A percentile compares a stretch with the other conserved stretches of the same genome.
phyloP scores from a whole-genome alignment of 2,797 vertebrate genomes.

The Alcedo quadribrachys region DNA sequence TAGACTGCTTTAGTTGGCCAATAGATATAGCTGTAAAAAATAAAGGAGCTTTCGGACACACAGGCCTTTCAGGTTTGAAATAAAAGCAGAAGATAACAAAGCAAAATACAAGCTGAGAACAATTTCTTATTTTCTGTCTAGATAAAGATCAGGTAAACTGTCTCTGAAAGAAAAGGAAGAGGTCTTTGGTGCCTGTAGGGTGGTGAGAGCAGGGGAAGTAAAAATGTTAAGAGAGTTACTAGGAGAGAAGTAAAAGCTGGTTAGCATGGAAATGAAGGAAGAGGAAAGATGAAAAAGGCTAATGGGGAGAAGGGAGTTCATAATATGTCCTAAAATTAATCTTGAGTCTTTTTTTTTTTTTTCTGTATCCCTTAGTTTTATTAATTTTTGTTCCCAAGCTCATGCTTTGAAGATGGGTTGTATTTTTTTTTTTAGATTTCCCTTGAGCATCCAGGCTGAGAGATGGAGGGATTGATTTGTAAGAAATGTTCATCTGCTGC shows the following conservation, averaged over 20 bases:
- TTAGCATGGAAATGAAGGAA: background rate
- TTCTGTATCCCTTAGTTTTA: background rate
- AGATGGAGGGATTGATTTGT: background rate
- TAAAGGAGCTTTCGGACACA: too few relatives aligned
- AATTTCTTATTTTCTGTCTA: background rate
- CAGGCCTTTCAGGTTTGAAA: background rate
- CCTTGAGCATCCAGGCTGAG: background rate
- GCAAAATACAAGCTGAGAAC: background rate
- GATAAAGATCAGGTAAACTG: background rate
- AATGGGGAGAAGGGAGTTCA: background rate
- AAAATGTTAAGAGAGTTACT: background rate
- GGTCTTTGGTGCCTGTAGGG: background rate
- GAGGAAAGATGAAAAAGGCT: background rate
- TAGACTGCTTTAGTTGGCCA: too few relatives aligned
- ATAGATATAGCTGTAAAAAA: too few relatives aligned
- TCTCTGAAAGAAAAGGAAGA: background rate
- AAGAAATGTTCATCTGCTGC: background rate
- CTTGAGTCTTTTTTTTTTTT: background rate
- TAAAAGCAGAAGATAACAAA: background rate
- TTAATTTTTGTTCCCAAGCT: background rate
- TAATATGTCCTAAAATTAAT: background rate
- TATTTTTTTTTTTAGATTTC: background rate
- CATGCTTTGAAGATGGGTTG: background rate
- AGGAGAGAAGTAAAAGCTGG: background rate
- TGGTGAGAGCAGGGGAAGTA: background rate